phyloP scores from a whole-genome alignment of 2,888 invertebrate genomes.

The Adelognathus sp. region DNA sequence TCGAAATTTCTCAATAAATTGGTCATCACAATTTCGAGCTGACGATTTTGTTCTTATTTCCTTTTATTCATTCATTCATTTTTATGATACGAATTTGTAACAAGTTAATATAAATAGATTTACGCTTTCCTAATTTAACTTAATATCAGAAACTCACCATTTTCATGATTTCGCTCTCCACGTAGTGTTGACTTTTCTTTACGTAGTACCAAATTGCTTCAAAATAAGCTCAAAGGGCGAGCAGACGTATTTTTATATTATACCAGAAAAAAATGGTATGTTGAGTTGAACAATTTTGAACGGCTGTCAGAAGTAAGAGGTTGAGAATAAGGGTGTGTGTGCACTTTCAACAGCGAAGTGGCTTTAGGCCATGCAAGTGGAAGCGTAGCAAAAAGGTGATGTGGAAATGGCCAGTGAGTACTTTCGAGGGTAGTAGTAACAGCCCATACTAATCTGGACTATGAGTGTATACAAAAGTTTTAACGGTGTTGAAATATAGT shows the following conservation, averaged over 20 bases:
- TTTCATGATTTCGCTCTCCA: too few species aligned
- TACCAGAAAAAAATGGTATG: not conserved
- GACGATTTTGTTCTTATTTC: too few species aligned
- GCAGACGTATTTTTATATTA: not conserved
- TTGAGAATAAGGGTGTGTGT: not conserved
- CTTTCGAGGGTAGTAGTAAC: not conserved
- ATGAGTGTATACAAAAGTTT: not conserved
- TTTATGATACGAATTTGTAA: too few species aligned
- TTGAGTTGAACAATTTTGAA: not conserved
- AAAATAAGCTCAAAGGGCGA: too few species aligned
- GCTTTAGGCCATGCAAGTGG: not conserved
- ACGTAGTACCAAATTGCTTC: too few species aligned
- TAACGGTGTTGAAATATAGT: not conserved
- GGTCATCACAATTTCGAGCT: too few species aligned
- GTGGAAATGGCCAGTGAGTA: conserved; percentile 18
- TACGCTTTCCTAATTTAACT: too few species aligned
- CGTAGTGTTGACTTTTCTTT: too few species aligned
- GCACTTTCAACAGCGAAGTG: not conserved
- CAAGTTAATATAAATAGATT: too few species aligned
- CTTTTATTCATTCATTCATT: too few species aligned
- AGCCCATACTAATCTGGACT: not conserved
- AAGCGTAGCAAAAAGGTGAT: conserved; percentile 34
- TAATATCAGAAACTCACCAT: too few species aligned
- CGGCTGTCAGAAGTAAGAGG: not conserved
- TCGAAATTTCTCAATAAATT: too few species aligned